phyloP scores from a whole-genome alignment of 35 echinoderm and acorn worm genomes.

The Diadema setosum region DNA sequence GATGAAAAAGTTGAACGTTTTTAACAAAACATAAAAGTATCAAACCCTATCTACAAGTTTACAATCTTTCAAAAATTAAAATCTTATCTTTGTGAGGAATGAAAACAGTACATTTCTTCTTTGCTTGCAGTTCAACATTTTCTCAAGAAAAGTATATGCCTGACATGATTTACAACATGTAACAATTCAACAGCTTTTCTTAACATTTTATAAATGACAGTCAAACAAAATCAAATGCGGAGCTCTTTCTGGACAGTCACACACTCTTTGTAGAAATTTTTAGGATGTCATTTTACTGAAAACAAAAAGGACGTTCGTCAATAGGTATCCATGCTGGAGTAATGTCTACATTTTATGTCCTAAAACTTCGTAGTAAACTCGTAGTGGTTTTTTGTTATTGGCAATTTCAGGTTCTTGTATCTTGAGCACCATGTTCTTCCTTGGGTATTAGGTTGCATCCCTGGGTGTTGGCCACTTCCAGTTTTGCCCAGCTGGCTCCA shows the following conservation, averaged over 20 bases:
- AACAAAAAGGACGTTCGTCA: not conserved
- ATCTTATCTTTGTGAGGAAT: too few relatives aligned
- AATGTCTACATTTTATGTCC: not conserved
- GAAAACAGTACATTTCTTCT: too few relatives aligned
- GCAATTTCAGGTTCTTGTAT: conserved; percentile 9
- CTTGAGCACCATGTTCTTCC: not conserved
- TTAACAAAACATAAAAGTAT: not conserved
- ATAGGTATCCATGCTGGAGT: too few relatives aligned
- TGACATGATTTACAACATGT: not conserved
- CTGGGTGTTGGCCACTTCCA: conserved; percentile 66
- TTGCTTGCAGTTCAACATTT: too few relatives aligned
- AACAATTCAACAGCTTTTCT: not conserved
- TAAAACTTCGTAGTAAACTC: not conserved
- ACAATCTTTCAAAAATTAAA: too few relatives aligned
- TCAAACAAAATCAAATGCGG: not conserved
- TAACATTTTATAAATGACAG: not conserved
- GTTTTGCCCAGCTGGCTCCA: conserved; percentile 35
- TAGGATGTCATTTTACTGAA: not conserved
- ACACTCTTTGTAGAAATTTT: not conserved
- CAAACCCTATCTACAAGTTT: not conserved
- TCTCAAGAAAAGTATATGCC: too few relatives aligned
- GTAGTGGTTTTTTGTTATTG: not conserved
- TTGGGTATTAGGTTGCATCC: conserved; percentile 13
- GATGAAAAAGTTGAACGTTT: not conserved
- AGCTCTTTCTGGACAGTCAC: not conserved